These are phyloP conservation scores for Podargus strigoides DNA, from an alignment of 2,797 vertebrate genomes.

Conservation along the genomic window DNA sequence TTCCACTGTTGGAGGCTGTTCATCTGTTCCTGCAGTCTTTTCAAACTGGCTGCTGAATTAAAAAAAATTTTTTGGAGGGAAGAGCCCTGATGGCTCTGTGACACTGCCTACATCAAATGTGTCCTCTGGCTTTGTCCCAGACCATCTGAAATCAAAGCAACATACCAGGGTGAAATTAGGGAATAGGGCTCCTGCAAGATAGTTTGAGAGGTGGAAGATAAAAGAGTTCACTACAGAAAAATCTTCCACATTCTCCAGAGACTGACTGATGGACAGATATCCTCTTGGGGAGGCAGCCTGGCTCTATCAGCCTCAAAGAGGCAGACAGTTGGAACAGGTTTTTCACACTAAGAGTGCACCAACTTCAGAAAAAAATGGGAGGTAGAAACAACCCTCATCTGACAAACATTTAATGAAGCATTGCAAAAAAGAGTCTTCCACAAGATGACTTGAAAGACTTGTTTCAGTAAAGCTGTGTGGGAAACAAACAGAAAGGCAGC, in stretches of 20 bases:
- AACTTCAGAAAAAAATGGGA: not conserved
- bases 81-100: not conserved
- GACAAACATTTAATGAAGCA: not conserved
- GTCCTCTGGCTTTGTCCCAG: not conserved
- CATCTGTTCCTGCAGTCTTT: not conserved
- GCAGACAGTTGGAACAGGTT: not conserved
- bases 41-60: not conserved
- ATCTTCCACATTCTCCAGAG: not conserved
- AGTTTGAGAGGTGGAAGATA: not conserved
- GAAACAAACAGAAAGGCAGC: not conserved
- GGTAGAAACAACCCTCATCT: not conserved
- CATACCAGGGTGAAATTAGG: not conserved
- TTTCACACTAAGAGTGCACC: not conserved
- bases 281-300: not conserved
- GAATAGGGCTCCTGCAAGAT: not conserved
- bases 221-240: not conserved
- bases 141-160: not conserved
- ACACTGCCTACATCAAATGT: not conserved
- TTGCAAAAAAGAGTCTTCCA: constrained; percentile 24
- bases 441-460: not conserved
- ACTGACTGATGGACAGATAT: not conserved
- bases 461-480: not conserved
- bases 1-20: not conserved
- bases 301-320: not conserved
- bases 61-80: not conserved